A percentile compares a stretch with the other conserved stretches of the same genome.
These are phyloP conservation scores for Whitmania pigra DNA, from an alignment of 1,140 invertebrate genomes.

Conservation along the genomic window DNA sequence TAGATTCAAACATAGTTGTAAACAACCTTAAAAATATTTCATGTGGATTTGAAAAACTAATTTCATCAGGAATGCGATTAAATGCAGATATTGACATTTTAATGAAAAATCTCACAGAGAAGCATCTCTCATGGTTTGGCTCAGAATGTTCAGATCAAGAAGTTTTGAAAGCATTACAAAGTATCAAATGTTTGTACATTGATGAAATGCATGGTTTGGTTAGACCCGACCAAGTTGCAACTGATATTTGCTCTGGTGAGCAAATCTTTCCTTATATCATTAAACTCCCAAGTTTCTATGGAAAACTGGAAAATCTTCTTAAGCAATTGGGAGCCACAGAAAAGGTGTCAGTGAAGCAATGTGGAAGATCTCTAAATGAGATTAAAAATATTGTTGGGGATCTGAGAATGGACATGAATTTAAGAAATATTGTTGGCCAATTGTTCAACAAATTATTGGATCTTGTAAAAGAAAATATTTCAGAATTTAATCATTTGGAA, in stretches of 20 bases:
- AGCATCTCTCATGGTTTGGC: too few relatives aligned
- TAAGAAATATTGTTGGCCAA: conserved; percentile 24
- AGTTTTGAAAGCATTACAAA: too few relatives aligned
- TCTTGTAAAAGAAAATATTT: background rate
- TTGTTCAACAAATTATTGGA: conserved; percentile 27
- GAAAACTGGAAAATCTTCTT: conserved; percentile 28
- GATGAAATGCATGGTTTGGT: conserved; percentile 20
- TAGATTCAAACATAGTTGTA: too few relatives aligned
- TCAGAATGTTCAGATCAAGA: background rate
- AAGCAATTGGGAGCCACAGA: conserved; percentile 26
- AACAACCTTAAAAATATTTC: conserved; percentile 2
- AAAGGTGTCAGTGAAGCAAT: conserved; percentile 25
- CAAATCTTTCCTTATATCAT: conserved; percentile 28
- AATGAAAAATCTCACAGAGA: background rate
- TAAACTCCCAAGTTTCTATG: conserved; percentile 27
- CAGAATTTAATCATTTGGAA: background rate
- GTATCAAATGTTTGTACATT: background rate
- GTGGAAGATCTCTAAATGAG: conserved; percentile 24
- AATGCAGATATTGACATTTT: background rate
- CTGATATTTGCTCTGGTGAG: conserved; percentile 23
- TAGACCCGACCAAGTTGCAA: conserved; percentile 26
- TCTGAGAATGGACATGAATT: conserved; percentile 26
- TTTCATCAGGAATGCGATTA: background rate
- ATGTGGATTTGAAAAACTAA: background rate
- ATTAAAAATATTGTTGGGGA: conserved; percentile 21